Evolutionary conservation across 2,113 vertebrate species (phyloP).

Genomic region (Noctilio leporinus): DNA sequence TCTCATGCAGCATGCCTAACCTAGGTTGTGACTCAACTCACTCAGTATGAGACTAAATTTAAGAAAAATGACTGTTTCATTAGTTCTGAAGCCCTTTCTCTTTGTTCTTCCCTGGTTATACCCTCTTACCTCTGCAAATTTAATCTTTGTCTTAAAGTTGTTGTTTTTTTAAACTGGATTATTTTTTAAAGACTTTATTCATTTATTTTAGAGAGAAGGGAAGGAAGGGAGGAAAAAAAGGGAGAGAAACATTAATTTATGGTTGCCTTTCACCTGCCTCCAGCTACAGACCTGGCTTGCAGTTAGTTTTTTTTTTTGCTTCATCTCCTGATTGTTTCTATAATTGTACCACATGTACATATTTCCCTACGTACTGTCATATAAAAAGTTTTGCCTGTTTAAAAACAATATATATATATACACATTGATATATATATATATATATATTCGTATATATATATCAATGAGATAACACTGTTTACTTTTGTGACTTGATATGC

Average conservation of each 20-base stretch:
- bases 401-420: too few species aligned
- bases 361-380: background rate
- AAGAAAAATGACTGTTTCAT: background rate
- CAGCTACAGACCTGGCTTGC: too few species aligned
- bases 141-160: background rate
- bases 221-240: too few species aligned
- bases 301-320: background rate
- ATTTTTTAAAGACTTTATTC: too few species aligned
- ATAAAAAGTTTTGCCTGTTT: background rate
- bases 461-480: background rate
- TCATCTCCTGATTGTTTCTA: background rate
- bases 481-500: background rate
- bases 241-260: too few species aligned
- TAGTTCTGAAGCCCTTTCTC: background rate
- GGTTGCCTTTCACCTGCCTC: too few species aligned
- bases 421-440: too few species aligned
- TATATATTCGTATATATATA: too few species aligned
- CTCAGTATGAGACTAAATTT: background rate
- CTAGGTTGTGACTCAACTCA: background rate
- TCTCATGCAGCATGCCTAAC: background rate
- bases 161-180: too few species aligned
- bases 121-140: background rate
- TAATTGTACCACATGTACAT: background rate
- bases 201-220: too few species aligned
- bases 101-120: background rate